These are phyloP conservation scores for Merops nubicus DNA, from an alignment of 2,113 vertebrate genomes.

Conservation along the genomic window DNA sequence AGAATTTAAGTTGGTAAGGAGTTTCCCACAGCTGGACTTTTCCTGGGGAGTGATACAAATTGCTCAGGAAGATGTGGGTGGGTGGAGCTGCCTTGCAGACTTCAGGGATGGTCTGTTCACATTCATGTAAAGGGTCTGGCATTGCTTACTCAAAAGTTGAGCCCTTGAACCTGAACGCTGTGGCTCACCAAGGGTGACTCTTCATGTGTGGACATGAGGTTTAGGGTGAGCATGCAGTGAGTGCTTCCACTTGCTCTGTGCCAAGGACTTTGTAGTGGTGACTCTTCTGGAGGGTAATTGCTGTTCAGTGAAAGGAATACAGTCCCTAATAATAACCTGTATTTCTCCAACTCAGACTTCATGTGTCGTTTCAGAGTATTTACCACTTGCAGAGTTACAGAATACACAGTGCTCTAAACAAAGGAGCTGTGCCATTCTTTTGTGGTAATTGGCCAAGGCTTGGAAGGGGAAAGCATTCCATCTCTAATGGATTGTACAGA, in stretches of 20 bases:
- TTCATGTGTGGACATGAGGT: background rate
- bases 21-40: background rate
- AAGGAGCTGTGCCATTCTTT: background rate
- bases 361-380: background rate
- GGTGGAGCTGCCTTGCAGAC: background rate
- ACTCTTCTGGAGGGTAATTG: background rate
- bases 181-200: background rate
- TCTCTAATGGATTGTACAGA: background rate
- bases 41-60: background rate
- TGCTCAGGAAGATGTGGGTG: background rate
- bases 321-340: background rate
- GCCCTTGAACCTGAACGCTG: rapidly evolving
- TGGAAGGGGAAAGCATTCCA: background rate
- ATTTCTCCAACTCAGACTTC: background rate
- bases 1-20: background rate
- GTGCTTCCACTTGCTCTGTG: background rate
- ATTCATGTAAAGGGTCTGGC: background rate
- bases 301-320: background rate
- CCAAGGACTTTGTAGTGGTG: rapidly evolving
- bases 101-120: background rate
- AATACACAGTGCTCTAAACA: background rate
- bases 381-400: background rate
- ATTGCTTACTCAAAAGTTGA: background rate
- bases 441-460: background rate
- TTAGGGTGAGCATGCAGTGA: background rate